Percentiles rank a stretch among this genome's conserved stretches.
These are phyloP conservation scores for Porites lobata DNA, from an alignment of 92 coral and sea anemone species.

Conservation along the genomic window DNA sequence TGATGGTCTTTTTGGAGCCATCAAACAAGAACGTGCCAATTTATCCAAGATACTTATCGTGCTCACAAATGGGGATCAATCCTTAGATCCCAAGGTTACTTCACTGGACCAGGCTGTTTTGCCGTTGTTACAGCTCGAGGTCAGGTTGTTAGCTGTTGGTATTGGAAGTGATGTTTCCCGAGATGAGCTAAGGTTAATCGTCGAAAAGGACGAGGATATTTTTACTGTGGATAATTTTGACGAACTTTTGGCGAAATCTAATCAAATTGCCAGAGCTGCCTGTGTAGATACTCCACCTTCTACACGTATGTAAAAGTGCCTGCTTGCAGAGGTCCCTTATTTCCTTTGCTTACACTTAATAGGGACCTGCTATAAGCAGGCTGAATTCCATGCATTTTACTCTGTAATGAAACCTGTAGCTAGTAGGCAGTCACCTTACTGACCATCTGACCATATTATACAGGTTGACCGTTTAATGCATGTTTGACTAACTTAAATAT, in stretches of 20 bases:
- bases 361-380: too few species aligned
- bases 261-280: slow-evolving; percentile 61
- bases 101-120: slow-evolving; percentile 71
- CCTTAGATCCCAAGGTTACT: slow-evolving; percentile 76
- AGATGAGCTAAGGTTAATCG: slow-evolving; percentile 76
- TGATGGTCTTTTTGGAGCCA: slow-evolving; percentile 13
- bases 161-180: slow-evolving; percentile 64
- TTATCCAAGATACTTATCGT: slow-evolving; percentile 78
- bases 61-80: slow-evolving; percentile 81
- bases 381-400: too few species aligned
- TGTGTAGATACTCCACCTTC: slow-evolving; percentile 36
- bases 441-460: too few species aligned
- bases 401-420: too few species aligned
- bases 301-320: slow-evolving; percentile 18
- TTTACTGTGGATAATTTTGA: slow-evolving; percentile 74
- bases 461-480: too few species aligned
- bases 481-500: too few species aligned
- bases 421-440: too few species aligned
- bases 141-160: slow-evolving; percentile 73
- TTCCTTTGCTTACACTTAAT: too few species aligned
- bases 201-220: slow-evolving; percentile 67
- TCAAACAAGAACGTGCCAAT: slow-evolving; percentile 60
- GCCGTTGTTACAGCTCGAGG: slow-evolving; percentile 73
- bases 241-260: slow-evolving; percentile 69
- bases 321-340: too few species aligned